Base-by-base conservation (phyloP, 2,888 invertebrate species). In the Thecocarcelia acutangulata region DNA sequence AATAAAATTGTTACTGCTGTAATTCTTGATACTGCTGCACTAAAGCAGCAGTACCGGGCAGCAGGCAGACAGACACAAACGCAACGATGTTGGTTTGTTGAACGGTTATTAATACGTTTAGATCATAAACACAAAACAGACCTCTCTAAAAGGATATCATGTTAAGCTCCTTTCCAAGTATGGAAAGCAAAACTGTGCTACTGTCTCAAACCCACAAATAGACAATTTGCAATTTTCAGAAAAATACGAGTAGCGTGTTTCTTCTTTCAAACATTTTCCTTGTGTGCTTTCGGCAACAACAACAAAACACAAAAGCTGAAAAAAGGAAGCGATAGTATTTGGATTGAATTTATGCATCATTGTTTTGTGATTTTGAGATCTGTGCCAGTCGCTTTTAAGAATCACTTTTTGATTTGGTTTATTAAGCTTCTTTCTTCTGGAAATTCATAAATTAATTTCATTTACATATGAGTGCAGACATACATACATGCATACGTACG, bases 91-190 rank as follows among this genome's bases (percentile, higher is more conserved):
- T 19, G 5, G 9, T 21, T 24, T 24, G 11, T 46, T 21, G 13
- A 50, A 56, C 15, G 12, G 37, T 44, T 21, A 28, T 63, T 33
- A 54, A 44, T 28, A 21, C 42, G 37, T 44, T 48, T 48, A 40
- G 64, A 58, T 56, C 63, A 56, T 56, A 64, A 74, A 74, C 74
- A 64, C 40, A 58, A 66, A 64, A 58, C 64, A 66, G 44, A 56
- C 56, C 42, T 37, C 40, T 12, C 48, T 56, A 74, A 74, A 74
- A 28, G 66, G 48, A 77, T 61, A 77, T 61, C 46, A 46, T 58
- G 44, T 54, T 56, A 46, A 64, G 58, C 46, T 52, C 28, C 56
- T 48, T 59, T 58, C 66, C 48, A 17, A 50, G 33, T 21, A 44
- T 19, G 15, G 42, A 24, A 17, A 37, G 66, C 40, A 59, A n/a